Conservation (phyloP, 2,797 vertebrate species). For the Sus cebifrons region DNA sequence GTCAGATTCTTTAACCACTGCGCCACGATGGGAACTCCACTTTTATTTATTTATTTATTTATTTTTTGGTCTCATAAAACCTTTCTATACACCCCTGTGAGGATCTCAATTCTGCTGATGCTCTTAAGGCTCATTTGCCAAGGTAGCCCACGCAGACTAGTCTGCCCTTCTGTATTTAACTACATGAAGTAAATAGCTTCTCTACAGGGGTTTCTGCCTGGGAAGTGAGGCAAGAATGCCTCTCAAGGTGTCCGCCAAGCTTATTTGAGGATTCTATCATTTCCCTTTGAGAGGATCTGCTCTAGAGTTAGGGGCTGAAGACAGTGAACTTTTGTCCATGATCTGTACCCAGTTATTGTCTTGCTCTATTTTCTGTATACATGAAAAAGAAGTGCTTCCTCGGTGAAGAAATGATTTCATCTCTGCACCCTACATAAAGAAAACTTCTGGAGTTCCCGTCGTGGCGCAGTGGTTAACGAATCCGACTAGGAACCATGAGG, state of each 20-base stretch:
- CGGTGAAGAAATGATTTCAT: background rate
- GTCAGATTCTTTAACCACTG: too few relatives aligned
- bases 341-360: background rate
- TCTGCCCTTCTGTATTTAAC: background rate
- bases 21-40: too few relatives aligned
- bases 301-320: background rate
- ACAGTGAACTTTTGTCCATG: background rate
- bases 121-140: background rate
- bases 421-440: background rate
- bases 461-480: too few relatives aligned
- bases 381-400: background rate
- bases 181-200: background rate
- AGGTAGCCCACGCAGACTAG: background rate
- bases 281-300: background rate
- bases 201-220: background rate
- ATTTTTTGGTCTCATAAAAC: background rate
- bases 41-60: too few relatives aligned
- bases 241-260: background rate
- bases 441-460: background rate
- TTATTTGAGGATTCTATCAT: background rate
- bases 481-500: too few relatives aligned
- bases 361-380: background rate
- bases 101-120: background rate
- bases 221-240: background rate
- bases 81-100: background rate